Base-by-base conservation (phyloP, 1,140 invertebrate species). In the Hormaphis cornu region DNA sequence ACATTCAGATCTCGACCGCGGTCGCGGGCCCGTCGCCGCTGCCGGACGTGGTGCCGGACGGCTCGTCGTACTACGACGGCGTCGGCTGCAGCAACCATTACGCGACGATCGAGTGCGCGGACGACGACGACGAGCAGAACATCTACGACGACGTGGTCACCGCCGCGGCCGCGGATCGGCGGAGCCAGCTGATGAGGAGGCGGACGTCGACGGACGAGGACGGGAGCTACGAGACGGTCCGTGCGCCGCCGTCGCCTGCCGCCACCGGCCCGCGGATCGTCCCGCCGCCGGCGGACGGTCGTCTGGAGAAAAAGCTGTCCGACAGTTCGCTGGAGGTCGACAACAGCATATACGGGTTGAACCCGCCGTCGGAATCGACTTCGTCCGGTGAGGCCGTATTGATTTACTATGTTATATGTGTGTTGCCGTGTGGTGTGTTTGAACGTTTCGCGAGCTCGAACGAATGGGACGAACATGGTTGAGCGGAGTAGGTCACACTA, bases 341-440 rank as follows among this genome's bases (percentile, higher is more conserved):
- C 24, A 76, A 76, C 70, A 76, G 75, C 44, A 61, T 76, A 18
- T 76, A 76, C 61, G 74, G 73, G 5, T 26, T 72, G 2, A 72
- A 53, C 30, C 53, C 70, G 8, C 59, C 71, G 18, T 72, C 61
- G 18, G 70, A 58, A 20, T 54, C 52, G 61, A 71, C 71, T 24
- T 75, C 74, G 2, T 72, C 74, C 16, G 73, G 74, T 74, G 54
- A 54, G 71, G 53, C 35, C 26, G n/a, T n/a, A n/a, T n/a, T n/a
- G n/a, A n/a, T n/a, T n/a, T n/a, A n/a, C n/a, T 24, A 50, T 24
- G 6, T 24, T 14, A 48, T 20, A 6, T 24, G 14, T 16, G 12
- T 26, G 0, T 33, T 30, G 40, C 5, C 40, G 40, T 42, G 2
- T 2, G 12, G n/a, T n/a, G n/a, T n/a, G n/a, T n/a, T n/a, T n/a